Percentiles rank a stretch among this genome's conserved stretches.
Evolutionary conservation across 2,797 vertebrate genomes (phyloP).

Genomic region (Channa striata): DNA sequence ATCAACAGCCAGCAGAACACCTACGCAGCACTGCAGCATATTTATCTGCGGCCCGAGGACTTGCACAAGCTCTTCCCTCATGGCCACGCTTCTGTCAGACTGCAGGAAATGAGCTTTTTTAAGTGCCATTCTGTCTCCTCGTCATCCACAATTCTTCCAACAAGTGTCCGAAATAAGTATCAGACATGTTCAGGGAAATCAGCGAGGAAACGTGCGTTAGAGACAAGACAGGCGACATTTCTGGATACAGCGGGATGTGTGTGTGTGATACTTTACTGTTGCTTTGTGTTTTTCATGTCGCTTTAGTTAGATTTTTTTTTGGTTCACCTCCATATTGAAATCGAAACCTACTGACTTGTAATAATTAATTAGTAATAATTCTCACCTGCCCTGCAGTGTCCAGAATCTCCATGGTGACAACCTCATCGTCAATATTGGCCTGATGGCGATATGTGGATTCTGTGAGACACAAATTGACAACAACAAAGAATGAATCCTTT

Average conservation of each 20-base stretch:
- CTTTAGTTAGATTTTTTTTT: too few species aligned
- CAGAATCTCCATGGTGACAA: constrained; percentile 96
- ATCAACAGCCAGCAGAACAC: constrained; percentile 62
- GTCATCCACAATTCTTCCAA: constrained; percentile 6
- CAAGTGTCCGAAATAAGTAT: not conserved
- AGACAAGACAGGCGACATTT: not conserved
- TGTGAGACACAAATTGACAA: constrained; percentile 67
- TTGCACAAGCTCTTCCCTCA: constrained; percentile 44
- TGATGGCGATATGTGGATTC: constrained; percentile 98
- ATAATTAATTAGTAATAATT: not conserved
- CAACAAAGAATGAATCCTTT: not conserved
- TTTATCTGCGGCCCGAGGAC: constrained; percentile 50
- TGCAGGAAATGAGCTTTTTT: constrained; percentile 37
- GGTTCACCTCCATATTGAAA: too few species aligned
- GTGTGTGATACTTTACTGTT: too few species aligned
- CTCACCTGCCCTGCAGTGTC: constrained; percentile 97
- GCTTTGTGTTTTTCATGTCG: too few species aligned
- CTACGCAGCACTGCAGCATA: constrained; percentile 62
- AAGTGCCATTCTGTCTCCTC: constrained; percentile 21
- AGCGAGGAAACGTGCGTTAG: not conserved
- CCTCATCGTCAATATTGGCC: constrained; percentile 95
- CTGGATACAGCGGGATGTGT: too few species aligned
- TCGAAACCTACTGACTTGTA: too few species aligned
- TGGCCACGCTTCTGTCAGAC: constrained; percentile 24
- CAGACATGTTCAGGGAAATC: not conserved